phyloP scores from a whole-genome alignment of 2,113 vertebrate species.

The Calidris pygmaea region DNA sequence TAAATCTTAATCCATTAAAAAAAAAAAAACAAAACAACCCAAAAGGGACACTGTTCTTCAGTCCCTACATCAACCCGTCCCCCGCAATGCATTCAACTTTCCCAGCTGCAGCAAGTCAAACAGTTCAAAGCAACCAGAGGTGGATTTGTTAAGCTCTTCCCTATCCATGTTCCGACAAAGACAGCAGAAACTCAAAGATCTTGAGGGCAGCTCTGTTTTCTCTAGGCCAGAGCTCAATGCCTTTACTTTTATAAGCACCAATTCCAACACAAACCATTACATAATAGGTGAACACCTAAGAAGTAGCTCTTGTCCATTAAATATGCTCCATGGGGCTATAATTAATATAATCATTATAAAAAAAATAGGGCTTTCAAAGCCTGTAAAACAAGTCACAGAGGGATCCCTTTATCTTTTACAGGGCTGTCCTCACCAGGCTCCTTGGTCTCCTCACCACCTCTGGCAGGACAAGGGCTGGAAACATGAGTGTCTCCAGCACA shows the following conservation, averaged over 20 bases:
- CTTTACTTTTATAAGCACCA: background rate
- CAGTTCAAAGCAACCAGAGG: background rate
- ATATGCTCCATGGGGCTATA: background rate
- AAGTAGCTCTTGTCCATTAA: background rate
- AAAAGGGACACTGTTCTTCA: background rate
- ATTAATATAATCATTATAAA: background rate
- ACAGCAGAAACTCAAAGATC: background rate
- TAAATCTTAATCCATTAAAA: background rate
- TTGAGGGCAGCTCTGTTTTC: background rate
- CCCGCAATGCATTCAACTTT: background rate
- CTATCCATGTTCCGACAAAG: background rate
- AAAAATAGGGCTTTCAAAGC: background rate
- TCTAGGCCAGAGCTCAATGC: background rate
- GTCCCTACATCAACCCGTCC: background rate
- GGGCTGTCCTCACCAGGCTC: background rate
- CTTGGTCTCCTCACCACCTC: background rate
- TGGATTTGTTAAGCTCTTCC: background rate
- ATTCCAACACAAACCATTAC: background rate
- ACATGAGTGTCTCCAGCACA: background rate
- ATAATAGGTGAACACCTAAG: background rate
- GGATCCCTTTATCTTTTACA: conserved; percentile 12
- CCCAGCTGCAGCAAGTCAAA: fast-evolving
- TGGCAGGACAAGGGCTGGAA: background rate
- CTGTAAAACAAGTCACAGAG: conserved; percentile 12
- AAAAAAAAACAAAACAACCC: background rate